phyloP scores from a whole-genome alignment of 1,140 invertebrate species.

The Temnothorax curvispinosus region DNA sequence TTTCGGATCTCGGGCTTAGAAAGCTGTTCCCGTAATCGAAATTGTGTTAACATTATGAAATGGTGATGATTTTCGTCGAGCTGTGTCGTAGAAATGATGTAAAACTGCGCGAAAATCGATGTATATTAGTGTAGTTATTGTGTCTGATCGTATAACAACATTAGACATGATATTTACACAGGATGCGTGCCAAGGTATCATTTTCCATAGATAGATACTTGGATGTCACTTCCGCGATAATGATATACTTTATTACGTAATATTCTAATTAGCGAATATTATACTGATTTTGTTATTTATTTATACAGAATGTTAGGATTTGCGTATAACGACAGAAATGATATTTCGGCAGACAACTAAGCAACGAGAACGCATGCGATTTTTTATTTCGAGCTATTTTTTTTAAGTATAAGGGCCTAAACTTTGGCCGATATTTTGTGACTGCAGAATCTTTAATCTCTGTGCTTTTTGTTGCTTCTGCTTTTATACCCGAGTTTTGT shows the following conservation, averaged over 20 bases:
- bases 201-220: slow-evolving; percentile 5
- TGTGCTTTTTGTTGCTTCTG: neutral
- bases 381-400: neutral
- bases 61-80: neutral
- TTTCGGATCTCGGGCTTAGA: slow-evolving; percentile 56
- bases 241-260: neutral
- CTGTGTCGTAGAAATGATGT: neutral
- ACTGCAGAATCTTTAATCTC: neutral
- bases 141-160: slow-evolving; percentile 14
- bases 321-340: neutral
- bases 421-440: neutral
- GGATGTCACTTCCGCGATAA: neutral
- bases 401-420: neutral
- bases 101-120: neutral
- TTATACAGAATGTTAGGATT: neutral
- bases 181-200: neutral
- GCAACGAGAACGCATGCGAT: neutral
- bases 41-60: slow-evolving; percentile 16
- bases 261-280: neutral
- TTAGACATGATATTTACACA: neutral
- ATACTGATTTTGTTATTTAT: slow-evolving; percentile 17
- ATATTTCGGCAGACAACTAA: neutral
- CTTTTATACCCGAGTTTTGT: slow-evolving; percentile 8
- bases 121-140: slow-evolving; percentile 11
- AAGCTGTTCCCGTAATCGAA: slow-evolving; percentile 55